These are phyloP conservation scores for Drosophila setosimentum DNA, from an alignment of 2,888 invertebrate species.

Conservation along the genomic window DNA sequence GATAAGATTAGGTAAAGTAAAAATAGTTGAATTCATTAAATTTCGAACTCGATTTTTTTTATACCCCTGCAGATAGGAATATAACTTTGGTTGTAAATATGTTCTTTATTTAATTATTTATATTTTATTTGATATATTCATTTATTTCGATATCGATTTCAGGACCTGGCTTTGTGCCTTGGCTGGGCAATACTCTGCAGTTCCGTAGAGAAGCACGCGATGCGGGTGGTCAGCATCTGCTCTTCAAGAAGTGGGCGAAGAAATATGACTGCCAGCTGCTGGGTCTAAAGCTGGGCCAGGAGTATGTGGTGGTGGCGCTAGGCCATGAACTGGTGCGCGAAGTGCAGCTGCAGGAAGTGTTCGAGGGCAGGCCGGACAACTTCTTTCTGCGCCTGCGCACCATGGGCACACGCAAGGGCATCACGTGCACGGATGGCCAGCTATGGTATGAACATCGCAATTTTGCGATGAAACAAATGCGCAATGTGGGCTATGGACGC, in stretches of 20 bases:
- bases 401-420: constrained; percentile 87
- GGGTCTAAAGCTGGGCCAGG: constrained; percentile 87
- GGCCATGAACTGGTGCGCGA: constrained; percentile 86
- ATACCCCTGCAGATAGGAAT: not conserved
- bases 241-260: constrained; percentile 85
- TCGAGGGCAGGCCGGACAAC: constrained; percentile 88
- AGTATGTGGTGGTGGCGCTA: constrained; percentile 86
- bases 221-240: constrained; percentile 86
- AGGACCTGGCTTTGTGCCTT: constrained; percentile 84
- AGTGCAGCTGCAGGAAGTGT: constrained; percentile 87
- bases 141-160: not conserved
- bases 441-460: constrained; percentile 87
- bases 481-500: constrained; percentile 87
- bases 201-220: constrained; percentile 79
- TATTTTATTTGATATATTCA: not conserved
- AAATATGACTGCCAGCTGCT: constrained; percentile 86
- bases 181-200: constrained; percentile 83
- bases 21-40: not conserved
- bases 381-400: constrained; percentile 88
- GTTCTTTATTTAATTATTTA: not conserved
- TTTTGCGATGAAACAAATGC: constrained; percentile 87
- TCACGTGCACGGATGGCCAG: constrained; percentile 87
- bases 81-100: not conserved
- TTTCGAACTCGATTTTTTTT: not conserved
- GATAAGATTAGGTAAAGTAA: constrained; percentile 59